Conservation (phyloP, 2,113 vertebrate genomes). For the Delphinus delphis region DNA sequence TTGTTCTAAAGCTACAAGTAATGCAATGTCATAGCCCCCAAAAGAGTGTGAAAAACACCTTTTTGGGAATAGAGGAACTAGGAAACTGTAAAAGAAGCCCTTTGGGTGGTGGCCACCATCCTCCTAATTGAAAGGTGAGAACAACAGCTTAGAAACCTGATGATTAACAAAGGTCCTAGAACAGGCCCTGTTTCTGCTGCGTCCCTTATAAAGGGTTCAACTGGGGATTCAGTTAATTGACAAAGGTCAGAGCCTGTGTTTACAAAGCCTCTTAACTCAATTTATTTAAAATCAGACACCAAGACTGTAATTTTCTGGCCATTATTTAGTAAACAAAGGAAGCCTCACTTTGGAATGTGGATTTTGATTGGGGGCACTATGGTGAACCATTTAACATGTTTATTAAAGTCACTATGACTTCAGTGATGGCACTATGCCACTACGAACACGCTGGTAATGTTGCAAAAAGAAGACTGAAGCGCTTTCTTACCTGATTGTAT, state of each 20-base stretch:
- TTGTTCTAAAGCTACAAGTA: background rate
- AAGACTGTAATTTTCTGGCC: background rate
- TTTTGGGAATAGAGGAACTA: background rate
- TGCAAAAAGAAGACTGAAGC: background rate
- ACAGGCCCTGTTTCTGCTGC: background rate
- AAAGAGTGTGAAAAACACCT: background rate
- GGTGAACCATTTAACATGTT: background rate
- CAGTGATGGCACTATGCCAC: background rate
- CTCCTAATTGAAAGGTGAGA: background rate
- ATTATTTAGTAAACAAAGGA: conserved; percentile 25
- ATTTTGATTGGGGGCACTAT: background rate
- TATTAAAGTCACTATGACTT: background rate
- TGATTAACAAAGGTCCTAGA: background rate
- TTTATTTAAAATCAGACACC: conserved; percentile 17
- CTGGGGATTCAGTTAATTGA: background rate
- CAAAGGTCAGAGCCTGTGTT: background rate
- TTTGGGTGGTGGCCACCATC: background rate
- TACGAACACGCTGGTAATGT: background rate
- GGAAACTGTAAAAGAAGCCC: background rate
- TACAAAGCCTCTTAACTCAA: background rate
- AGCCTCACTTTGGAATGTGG: background rate
- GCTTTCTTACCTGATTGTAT: background rate
- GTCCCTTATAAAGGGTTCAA: background rate
- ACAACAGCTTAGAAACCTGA: background rate
- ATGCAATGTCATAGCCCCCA: background rate